phyloP scores from a whole-genome alignment of 2,888 invertebrate species.

The Zootermopsis nevadensis region DNA sequence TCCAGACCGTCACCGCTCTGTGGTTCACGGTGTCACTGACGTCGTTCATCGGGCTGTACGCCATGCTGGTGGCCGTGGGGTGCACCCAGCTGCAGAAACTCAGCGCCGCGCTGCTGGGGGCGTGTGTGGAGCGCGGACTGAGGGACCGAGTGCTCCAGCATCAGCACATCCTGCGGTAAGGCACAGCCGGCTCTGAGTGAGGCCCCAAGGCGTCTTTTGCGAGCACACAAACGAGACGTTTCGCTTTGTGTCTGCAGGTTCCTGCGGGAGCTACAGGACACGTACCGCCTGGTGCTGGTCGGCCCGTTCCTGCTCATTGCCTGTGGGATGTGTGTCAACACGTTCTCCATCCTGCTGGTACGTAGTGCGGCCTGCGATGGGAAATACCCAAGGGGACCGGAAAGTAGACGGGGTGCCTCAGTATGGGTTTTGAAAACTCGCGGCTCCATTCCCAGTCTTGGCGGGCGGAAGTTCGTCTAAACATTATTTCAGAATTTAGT shows the following conservation, averaged over 20 bases:
- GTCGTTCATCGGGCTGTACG: constrained; percentile 5
- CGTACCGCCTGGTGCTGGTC: neutral
- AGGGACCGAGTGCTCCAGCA: neutral
- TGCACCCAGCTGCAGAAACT: constrained; percentile 10
- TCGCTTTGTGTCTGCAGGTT: neutral
- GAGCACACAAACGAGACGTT: too few relatives aligned
- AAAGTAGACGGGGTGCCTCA: too few relatives aligned
- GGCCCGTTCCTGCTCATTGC: neutral
- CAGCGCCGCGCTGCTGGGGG: neutral
- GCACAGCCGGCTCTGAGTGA: too few relatives aligned
- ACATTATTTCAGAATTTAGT: too few relatives aligned
- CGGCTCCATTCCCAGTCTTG: too few relatives aligned
- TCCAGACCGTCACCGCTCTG: neutral
- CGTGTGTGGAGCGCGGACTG: neutral
- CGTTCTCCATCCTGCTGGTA: neutral
- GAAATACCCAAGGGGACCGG: too few relatives aligned
- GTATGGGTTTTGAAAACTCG: too few relatives aligned
- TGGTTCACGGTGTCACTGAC: neutral
- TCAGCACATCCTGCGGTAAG: too few relatives aligned
- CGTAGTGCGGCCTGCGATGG: too few relatives aligned
- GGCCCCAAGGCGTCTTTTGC: too few relatives aligned
- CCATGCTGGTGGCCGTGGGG: neutral
- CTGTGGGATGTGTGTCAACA: constrained; percentile 2
- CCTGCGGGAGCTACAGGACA: neutral
- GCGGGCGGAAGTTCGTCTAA: too few relatives aligned